These are phyloP conservation scores for Clostera curtula DNA, from an alignment of 2,888 invertebrate species.

Conservation along the genomic window DNA sequence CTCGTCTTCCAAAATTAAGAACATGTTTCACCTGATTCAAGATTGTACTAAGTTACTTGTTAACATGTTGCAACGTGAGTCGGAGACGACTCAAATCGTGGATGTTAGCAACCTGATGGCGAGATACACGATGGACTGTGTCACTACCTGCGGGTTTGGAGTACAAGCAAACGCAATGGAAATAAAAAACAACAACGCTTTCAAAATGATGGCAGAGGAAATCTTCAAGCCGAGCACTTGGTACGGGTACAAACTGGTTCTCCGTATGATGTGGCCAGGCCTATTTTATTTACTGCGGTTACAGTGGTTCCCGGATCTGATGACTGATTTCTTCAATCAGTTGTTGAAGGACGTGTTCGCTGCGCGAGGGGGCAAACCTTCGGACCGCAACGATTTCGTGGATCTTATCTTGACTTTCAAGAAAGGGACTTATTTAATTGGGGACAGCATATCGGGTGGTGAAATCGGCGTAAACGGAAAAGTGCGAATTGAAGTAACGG, in stretches of 20 bases:
- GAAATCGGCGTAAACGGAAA: slow-evolving; percentile 22
- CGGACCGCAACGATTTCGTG: slow-evolving; percentile 37
- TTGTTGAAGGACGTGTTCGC: no score
- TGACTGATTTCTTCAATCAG: slow-evolving; percentile 28
- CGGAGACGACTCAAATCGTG: slow-evolving; percentile 7
- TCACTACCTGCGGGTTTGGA: slow-evolving; percentile 29
- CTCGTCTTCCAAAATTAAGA: slow-evolving; percentile 26
- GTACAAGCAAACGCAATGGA: slow-evolving; percentile 24
- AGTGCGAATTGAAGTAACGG: slow-evolving; percentile 31
- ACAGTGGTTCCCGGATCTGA: slow-evolving; percentile 26
- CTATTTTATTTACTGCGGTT: slow-evolving; percentile 36
- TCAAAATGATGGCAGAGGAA: slow-evolving; percentile 22
- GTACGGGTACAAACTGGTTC: slow-evolving; percentile 22
- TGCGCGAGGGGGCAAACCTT: slow-evolving; percentile 27
- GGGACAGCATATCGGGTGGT: slow-evolving; percentile 29
- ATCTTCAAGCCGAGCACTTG: slow-evolving; percentile 26
- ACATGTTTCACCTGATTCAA: slow-evolving; percentile 30
- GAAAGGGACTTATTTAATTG: slow-evolving; percentile 25
- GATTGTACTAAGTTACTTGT: slow-evolving; percentile 22
- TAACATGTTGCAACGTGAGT: slow-evolving; percentile 18
- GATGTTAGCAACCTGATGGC: slow-evolving; percentile 20
- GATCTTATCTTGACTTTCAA: slow-evolving; percentile 37
- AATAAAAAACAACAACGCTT: slow-evolving; percentile 23
- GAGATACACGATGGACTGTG: slow-evolving; percentile 31
- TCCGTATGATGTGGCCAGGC: slow-evolving; percentile 34